Evolutionary conservation across 1,140 invertebrate species (phyloP).

Genomic region (Bombus balteatus): DNA sequence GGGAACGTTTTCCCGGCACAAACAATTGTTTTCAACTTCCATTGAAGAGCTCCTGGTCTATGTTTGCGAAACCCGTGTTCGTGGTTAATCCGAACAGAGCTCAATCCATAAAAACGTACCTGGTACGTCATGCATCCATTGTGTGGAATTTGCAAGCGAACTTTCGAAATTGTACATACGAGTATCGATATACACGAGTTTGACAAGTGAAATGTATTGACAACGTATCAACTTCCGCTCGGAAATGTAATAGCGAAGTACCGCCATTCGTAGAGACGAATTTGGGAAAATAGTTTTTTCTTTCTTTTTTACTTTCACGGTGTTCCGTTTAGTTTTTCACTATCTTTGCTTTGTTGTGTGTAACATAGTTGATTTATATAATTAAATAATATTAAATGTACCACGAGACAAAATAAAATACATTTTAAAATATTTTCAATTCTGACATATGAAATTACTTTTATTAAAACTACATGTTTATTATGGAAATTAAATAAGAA

Average conservation of each 20-base stretch:
- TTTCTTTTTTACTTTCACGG: not conserved
- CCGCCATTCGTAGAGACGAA: not conserved
- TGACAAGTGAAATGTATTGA: constrained; percentile 13
- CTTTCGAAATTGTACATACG: constrained; percentile 8
- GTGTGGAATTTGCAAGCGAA: not conserved
- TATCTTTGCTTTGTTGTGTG: not conserved
- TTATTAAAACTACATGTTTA: no score
- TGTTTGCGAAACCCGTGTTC: constrained; percentile 22
- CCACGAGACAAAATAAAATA: not conserved
- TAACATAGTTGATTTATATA: not conserved
- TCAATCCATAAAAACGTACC: not conserved
- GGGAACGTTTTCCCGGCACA: not conserved
- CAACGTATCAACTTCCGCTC: constrained; percentile 15
- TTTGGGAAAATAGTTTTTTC: not conserved
- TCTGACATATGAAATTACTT: no score
- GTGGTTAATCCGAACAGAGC: constrained; percentile 7
- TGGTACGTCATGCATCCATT: not conserved
- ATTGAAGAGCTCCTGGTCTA: constrained; percentile 1
- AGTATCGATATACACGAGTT: not conserved
- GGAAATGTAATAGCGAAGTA: not conserved
- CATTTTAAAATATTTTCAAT: no score
- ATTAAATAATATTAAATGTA: not conserved
- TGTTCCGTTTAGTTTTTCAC: not conserved
- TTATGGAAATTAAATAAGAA: no score
- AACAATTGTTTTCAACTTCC: constrained; percentile 16